A percentile compares a stretch with the other conserved stretches of the same genome.
Conservation (phyloP, 2,797 vertebrate genomes). For the Corythornis leucogaster region DNA sequence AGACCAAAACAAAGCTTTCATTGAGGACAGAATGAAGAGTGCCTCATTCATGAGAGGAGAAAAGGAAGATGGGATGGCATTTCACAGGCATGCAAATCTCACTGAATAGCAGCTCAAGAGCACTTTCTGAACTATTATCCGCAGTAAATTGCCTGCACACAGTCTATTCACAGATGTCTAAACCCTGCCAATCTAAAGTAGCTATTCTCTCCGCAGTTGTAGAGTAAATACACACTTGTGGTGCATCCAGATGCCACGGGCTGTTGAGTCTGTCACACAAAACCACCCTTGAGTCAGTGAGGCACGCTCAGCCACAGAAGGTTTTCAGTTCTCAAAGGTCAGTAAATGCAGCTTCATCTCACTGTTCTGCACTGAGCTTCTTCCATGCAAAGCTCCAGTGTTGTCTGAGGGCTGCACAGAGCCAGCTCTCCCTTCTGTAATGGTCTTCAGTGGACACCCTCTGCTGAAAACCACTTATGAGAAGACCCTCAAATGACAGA, state of each 20-base stretch:
- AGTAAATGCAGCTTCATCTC: neutral
- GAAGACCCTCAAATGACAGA: neutral
- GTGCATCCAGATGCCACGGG: neutral
- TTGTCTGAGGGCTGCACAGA: neutral
- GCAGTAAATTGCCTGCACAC: neutral
- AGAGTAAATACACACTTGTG: neutral
- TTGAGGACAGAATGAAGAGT: conserved; percentile 37
- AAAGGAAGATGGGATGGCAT: conserved; percentile 49
- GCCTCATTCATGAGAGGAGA: conserved; percentile 35
- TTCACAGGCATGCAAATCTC: conserved; percentile 34
- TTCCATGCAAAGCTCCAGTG: neutral
- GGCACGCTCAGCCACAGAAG: neutral
- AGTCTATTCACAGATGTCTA: neutral
- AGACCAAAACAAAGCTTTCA: conserved; percentile 57
- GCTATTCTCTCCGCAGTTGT: neutral
- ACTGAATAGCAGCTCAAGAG: conserved; percentile 2
- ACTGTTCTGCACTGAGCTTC: neutral
- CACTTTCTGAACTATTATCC: neutral
- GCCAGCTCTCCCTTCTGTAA: neutral
- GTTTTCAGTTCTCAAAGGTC: neutral
- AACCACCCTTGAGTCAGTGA: neutral
- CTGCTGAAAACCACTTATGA: neutral
- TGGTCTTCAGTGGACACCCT: neutral
- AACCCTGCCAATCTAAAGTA: neutral
- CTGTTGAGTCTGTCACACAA: neutral